Evolutionary conservation across 2,797 vertebrate genomes (phyloP).

Genomic region (Merluccius polli): DNA sequence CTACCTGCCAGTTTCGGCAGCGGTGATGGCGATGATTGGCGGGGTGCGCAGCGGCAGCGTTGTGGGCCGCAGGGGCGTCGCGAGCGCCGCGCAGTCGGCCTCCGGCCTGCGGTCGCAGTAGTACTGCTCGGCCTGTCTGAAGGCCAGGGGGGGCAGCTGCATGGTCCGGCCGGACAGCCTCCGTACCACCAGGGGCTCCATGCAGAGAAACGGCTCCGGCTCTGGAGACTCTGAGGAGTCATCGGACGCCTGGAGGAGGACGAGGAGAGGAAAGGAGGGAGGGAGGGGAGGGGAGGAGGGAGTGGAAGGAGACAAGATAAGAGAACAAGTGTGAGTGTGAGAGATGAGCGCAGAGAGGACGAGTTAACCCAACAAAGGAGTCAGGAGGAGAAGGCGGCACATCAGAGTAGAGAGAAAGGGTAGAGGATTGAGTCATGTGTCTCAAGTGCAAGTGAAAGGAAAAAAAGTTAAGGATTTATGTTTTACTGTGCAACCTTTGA

Average conservation of each 20-base stretch:
- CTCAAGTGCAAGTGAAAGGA: not conserved
- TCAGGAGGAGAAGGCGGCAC: not conserved
- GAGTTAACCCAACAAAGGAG: no score
- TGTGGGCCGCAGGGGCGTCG: constrained; percentile 77
- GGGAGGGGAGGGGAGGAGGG: not conserved
- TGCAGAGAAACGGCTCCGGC: constrained; percentile 71
- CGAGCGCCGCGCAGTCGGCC: constrained; percentile 75
- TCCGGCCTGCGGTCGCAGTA: constrained; percentile 83
- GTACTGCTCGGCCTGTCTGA: constrained; percentile 87
- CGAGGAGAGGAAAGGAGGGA: not conserved
- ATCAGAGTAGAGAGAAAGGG: not conserved
- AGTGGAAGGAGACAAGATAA: not conserved
- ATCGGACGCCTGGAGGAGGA: constrained; percentile 76
- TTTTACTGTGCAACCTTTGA: not conserved
- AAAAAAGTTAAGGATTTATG: not conserved
- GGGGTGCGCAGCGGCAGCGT: constrained; percentile 85
- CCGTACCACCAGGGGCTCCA: constrained; percentile 85
- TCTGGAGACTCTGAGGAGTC: constrained; percentile 78
- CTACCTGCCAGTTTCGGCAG: constrained; percentile 88
- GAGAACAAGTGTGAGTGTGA: not conserved
- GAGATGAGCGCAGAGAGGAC: not conserved
- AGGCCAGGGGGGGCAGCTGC: constrained; percentile 89
- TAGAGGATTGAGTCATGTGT: not conserved
- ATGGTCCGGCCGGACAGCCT: constrained; percentile 84
- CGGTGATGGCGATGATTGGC: constrained; percentile 91